A percentile compares a stretch with the other conserved stretches of the same genome.
phyloP scores from a whole-genome alignment of 2,797 vertebrate species.

The Hippocampus kuda region DNA sequence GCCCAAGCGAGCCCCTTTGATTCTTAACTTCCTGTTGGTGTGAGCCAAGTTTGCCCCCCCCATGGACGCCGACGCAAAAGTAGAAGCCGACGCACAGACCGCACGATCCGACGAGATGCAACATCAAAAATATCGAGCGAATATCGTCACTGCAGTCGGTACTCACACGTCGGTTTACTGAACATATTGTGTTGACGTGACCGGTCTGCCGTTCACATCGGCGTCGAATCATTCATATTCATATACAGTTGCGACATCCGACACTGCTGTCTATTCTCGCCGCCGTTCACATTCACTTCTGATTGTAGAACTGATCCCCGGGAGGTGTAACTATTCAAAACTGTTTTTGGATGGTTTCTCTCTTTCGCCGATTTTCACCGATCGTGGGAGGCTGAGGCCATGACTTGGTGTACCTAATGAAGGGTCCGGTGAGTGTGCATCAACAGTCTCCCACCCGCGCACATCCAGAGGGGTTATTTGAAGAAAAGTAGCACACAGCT shows the following conservation, averaged over 20 bases:
- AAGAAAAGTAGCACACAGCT: not conserved
- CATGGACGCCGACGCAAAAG: conserved; percentile 11
- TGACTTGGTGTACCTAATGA: not conserved
- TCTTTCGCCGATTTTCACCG: not conserved
- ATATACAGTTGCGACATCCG: too few species aligned
- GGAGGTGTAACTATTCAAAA: too few species aligned
- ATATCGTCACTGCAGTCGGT: too few species aligned
- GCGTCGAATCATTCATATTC: too few species aligned
- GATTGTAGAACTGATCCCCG: too few species aligned
- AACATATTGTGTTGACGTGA: too few species aligned
- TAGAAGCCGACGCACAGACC: not conserved
- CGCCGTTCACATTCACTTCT: too few species aligned
- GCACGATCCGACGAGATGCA: not conserved
- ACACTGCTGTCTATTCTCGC: too few species aligned
- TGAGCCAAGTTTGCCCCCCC: conserved; percentile 67
- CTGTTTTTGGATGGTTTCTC: too few species aligned
- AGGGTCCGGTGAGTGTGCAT: not conserved
- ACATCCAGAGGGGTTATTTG: conserved; percentile 7
- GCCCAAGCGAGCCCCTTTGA: not conserved
- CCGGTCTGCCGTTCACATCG: too few species aligned
- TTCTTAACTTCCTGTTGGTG: conserved; percentile 48
- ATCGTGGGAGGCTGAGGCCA: not conserved
- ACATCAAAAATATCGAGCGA: too few species aligned
- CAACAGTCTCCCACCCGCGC: not conserved
- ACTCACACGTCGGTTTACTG: too few species aligned